A percentile compares a stretch with the other conserved stretches of the same genome.
These are phyloP conservation scores for Merodon equestris DNA, from an alignment of 2,888 invertebrate species.

Conservation along the genomic window DNA sequence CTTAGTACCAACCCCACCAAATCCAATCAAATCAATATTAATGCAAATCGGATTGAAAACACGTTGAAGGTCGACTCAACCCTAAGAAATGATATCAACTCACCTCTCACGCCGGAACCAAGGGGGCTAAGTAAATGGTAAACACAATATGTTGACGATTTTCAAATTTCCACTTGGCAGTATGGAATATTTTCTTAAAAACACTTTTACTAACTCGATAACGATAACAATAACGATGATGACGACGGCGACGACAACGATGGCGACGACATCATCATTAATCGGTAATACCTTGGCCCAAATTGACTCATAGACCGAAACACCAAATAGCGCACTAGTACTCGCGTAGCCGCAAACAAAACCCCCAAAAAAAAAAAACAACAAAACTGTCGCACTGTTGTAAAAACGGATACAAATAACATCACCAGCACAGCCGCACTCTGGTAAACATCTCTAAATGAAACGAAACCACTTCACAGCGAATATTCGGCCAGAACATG, in stretches of 20 bases:
- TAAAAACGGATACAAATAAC: conserved; percentile 67
- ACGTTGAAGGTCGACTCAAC: conserved; percentile 13
- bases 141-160: no score
- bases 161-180: no score
- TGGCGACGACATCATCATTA: conserved; percentile 43
- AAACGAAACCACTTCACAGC: conserved; percentile 49
- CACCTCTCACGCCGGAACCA: no score
- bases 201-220: conserved; percentile 5
- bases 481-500: conserved; percentile 63
- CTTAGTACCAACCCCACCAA: conserved; percentile 18
- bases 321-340: conserved; percentile 16
- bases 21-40: conserved; percentile 45
- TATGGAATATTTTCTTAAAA: no score
- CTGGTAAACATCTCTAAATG: conserved; percentile 61
- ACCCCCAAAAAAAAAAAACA: no score
- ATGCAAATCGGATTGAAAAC: conserved; percentile 20
- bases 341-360: conserved; percentile 53
- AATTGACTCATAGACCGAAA: conserved; percentile 62
- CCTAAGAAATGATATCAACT: no score
- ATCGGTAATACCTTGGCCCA: conserved; percentile 67
- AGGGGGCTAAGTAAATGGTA: no score
- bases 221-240: conserved; percentile 16
- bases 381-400: conserved; percentile 68
- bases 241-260: conserved; percentile 19
- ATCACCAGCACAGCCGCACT: conserved; percentile 62